A percentile compares a stretch with the other conserved stretches of the same genome.
phyloP scores from a whole-genome alignment of 2,888 invertebrate species.

The Beris chalybata region DNA sequence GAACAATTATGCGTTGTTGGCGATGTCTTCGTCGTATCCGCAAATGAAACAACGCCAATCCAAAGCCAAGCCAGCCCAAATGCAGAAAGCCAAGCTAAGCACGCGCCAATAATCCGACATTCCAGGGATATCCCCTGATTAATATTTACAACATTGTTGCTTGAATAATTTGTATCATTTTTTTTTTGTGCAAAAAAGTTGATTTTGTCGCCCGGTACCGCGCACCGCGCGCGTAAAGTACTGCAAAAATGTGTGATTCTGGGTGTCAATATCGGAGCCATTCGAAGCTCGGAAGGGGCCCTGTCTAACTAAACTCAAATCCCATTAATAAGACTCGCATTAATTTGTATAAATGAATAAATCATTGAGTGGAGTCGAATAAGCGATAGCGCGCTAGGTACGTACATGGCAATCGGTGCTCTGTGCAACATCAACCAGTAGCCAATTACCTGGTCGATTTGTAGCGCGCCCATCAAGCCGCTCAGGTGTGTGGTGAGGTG shows the following conservation, averaged over 20 bases:
- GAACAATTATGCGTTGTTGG: constrained; percentile 11
- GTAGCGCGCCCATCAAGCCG: background rate
- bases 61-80: constrained; percentile 7
- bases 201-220: background rate
- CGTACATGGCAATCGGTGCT: background rate
- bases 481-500: constrained; percentile 25
- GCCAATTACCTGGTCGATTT: constrained; percentile 20
- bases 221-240: background rate
- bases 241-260: background rate
- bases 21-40: background rate
- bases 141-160: constrained; percentile 31
- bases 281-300: constrained; percentile 8
- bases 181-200: constrained; percentile 20
- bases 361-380: constrained; percentile 28
- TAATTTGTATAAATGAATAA: constrained; percentile 33
- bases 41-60: background rate
- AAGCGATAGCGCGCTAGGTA: constrained; percentile 4
- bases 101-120: constrained; percentile 31
- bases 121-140: constrained; percentile 31
- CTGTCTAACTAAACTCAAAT: constrained; percentile 30
- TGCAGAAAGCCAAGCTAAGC: constrained; percentile 19
- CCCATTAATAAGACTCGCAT: constrained; percentile 31
- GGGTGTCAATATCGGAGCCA: constrained; percentile 22
- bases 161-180: constrained; percentile 4
- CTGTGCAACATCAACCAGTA: background rate